Percentiles rank a stretch among this genome's conserved stretches.
Evolutionary conservation across 2,888 invertebrate species (phyloP).

Genomic region (Esperia sulphurella): DNA sequence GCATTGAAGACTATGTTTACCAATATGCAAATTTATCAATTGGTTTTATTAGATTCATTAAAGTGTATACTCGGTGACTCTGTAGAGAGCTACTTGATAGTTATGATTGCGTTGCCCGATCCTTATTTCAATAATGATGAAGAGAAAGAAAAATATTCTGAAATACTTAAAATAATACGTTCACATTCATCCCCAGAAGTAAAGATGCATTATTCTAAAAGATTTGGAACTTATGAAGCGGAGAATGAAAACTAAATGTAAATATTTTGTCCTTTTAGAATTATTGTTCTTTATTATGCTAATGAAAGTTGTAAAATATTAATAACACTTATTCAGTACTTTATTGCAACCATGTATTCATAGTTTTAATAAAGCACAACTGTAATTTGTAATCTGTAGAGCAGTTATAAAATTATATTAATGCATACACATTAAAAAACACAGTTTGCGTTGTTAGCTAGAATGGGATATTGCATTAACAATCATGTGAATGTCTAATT

Average conservation of each 20-base stretch:
- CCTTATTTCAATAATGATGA: not conserved
- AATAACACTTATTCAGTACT: too few species aligned
- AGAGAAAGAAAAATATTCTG: not conserved
- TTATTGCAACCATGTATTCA: too few species aligned
- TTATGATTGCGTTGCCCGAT: not conserved
- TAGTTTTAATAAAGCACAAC: too few species aligned
- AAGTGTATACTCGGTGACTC: not conserved
- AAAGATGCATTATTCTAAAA: not conserved
- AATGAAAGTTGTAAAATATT: too few species aligned
- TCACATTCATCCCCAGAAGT: conserved; percentile 2
- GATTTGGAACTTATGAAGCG: not conserved
- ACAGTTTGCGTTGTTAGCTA: too few species aligned
- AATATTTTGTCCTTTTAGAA: too few species aligned
- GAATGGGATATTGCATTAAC: too few species aligned
- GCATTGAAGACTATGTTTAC: not conserved
- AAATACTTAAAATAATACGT: not conserved
- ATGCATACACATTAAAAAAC: too few species aligned
- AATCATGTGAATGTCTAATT: too few species aligned
- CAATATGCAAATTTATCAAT: not conserved
- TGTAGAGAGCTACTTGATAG: not conserved
- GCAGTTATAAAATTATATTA: too few species aligned
- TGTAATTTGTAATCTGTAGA: too few species aligned
- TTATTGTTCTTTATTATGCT: too few species aligned
- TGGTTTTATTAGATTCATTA: not conserved
- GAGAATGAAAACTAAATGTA: not conserved